These are phyloP conservation scores for Cathartes aura DNA, from an alignment of 2,113 vertebrate species.

Conservation along the genomic window DNA sequence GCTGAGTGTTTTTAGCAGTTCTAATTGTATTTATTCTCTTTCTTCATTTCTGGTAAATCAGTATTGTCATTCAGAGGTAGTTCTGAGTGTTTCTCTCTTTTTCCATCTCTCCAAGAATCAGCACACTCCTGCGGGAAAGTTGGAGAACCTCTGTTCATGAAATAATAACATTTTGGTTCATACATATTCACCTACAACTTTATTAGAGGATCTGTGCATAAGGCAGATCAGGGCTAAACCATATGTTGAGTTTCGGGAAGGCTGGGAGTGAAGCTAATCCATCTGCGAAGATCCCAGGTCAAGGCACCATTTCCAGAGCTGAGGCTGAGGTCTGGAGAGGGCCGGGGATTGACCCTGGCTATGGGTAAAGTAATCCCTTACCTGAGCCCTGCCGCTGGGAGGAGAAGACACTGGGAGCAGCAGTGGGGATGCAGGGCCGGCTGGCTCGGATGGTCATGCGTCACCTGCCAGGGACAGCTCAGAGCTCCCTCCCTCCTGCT, in stretches of 20 bases:
- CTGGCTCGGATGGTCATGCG: fast-evolving
- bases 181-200: not conserved
- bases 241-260: not conserved
- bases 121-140: not conserved
- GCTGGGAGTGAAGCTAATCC: not conserved
- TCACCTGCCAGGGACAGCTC: not conserved
- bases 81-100: not conserved
- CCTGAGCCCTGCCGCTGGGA: not conserved
- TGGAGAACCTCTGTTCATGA: not conserved
- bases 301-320: not conserved
- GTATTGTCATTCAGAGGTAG: not conserved
- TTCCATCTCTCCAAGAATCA: not conserved
- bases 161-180: not conserved
- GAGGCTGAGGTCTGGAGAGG: not conserved
- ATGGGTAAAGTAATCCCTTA: not conserved
- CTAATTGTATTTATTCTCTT: not conserved
- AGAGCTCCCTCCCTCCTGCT: not conserved
- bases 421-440: fast-evolving
- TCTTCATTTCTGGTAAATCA: not conserved
- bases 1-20: not conserved
- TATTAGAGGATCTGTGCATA: not conserved
- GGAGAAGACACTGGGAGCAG: not conserved
- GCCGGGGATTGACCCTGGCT: not conserved
- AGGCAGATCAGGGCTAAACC: not conserved
- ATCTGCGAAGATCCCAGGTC: not conserved